A percentile compares a stretch with the other conserved stretches of the same genome.
Evolutionary conservation across 64 coral and sea anemone species (phyloP).

Genomic region (Catalaphyllia jardinei): DNA sequence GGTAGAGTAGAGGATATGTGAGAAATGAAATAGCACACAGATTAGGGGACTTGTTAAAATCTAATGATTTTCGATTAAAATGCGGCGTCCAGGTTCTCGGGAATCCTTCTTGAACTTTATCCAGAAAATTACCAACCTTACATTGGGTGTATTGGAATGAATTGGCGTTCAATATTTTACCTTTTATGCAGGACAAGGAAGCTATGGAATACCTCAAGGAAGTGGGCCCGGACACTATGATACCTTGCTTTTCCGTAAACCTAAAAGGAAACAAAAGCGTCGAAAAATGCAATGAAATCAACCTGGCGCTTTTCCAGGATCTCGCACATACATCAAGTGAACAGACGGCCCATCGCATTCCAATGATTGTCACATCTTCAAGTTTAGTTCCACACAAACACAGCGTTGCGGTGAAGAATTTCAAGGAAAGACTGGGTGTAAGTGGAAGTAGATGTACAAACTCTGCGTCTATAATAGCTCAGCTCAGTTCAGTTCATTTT

Average conservation of each 20-base stretch:
- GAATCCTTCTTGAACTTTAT: too few relatives aligned
- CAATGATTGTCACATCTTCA: constrained; percentile 85
- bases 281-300: constrained; percentile 64
- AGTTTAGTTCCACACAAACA: constrained; percentile 42
- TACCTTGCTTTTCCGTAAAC: constrained; percentile 81
- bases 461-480: too few relatives aligned
- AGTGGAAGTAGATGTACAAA: neutral
- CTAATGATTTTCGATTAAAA: too few relatives aligned
- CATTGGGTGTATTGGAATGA: too few relatives aligned
- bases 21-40: too few relatives aligned
- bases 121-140: too few relatives aligned
- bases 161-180: neutral
- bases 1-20: too few relatives aligned
- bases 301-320: constrained; percentile 47
- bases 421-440: constrained; percentile 83
- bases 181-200: constrained; percentile 36
- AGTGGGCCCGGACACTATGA: constrained; percentile 80
- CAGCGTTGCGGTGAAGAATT: constrained; percentile 59
- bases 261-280: constrained; percentile 72
- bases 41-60: too few relatives aligned
- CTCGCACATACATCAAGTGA: constrained; percentile 50
- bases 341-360: constrained; percentile 59
- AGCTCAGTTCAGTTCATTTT: too few relatives aligned
- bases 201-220: constrained; percentile 75
- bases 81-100: too few relatives aligned